Evolutionary conservation across 2,888 invertebrate genomes (phyloP), one percentile per base, ranked within the genome.

Genomic region (Stenchaetothrips biformis): DNA sequence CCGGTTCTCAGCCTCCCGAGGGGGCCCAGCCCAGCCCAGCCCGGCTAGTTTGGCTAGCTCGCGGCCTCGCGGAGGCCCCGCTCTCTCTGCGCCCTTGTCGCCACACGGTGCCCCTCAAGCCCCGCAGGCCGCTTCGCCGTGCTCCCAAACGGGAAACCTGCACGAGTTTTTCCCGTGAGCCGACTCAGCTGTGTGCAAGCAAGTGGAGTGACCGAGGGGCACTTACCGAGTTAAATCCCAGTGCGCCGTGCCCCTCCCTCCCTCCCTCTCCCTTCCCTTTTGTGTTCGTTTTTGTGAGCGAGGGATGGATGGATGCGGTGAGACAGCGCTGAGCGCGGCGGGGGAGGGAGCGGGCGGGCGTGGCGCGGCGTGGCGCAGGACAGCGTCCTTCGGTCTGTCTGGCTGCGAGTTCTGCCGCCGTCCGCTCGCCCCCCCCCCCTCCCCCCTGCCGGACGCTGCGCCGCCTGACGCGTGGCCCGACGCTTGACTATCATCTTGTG

Each of bases 141-240:
- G 53, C 53, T 0, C 13, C 11, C 13, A 13, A 11, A 18, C 11
- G 3, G 9, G 53, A 53, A 18, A 13, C 4, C 59, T 6, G 18
- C 13, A 18, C 59, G 16, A 59, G 59, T 4, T 18, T 59, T 59
- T 59, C 59, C 59, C 13, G 37, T 37, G 37, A 13, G 18, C 18
- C 18, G 59, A 16, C 59, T 6, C 59, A 59, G 59, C 59, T 59
- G 59, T 59, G 59, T 59, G 59, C 67, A 53, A 74, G 67, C 67
- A 74, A 74, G 67, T 74, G 67, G 67, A 74, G 25, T 74, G 67
- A 74, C 67, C 67, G 25, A 25, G 67, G 21, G 9, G 67, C 21
- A 67, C 67, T 67, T 67, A n/a, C 21, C 67, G 67, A 67, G 67
- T 67, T 67, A 67, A 67, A 67, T 67, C 67, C 67, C 67, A 18